Evolutionary conservation across 1,140 invertebrate genomes (phyloP).

Genomic region (Monochamus saltuarius): DNA sequence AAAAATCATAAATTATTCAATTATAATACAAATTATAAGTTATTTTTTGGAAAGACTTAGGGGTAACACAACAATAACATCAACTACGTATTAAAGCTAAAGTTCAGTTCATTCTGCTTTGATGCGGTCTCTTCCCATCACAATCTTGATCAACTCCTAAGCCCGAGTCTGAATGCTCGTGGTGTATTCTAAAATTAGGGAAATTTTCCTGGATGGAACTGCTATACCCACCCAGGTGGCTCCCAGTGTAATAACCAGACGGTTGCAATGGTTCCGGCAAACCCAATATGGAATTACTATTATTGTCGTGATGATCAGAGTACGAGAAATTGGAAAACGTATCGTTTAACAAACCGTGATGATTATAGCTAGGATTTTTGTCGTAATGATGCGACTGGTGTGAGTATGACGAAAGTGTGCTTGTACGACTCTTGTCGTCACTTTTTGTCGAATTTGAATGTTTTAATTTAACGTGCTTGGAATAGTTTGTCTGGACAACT

Average conservation of each 20-base stretch:
- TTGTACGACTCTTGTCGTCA: slow-evolving; percentile 39
- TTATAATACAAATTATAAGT: too few species aligned
- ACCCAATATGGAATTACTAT: slow-evolving; percentile 19
- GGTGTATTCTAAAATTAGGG: slow-evolving; percentile 57
- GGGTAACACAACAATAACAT: too few species aligned
- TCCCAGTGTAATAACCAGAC: slow-evolving; percentile 21
- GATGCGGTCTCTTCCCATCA: slow-evolving; percentile 2
- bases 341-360: slow-evolving; percentile 26
- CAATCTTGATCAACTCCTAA: slow-evolving; percentile 67
- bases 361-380: slow-evolving; percentile 23
- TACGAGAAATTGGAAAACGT: slow-evolving; percentile 33
- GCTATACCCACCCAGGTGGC: slow-evolving; percentile 26
- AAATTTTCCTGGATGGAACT: slow-evolving; percentile 35
- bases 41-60: too few species aligned
- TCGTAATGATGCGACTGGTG: slow-evolving; percentile 11
- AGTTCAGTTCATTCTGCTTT: background rate
- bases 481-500: slow-evolving; percentile 73
- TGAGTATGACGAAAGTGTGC: slow-evolving; percentile 18
- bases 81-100: too few species aligned
- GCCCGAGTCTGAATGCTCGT: slow-evolving; percentile 69
- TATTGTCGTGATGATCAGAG: slow-evolving; percentile 32
- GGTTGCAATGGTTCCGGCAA: slow-evolving; percentile 30
- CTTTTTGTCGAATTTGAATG: slow-evolving; percentile 55
- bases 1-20: too few species aligned
- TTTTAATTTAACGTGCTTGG: slow-evolving; percentile 59